Evolutionary conservation across 2,797 vertebrate genomes (phyloP), one percentile per base, ranked within the genome.

Genomic region (Sylvia borin): DNA sequence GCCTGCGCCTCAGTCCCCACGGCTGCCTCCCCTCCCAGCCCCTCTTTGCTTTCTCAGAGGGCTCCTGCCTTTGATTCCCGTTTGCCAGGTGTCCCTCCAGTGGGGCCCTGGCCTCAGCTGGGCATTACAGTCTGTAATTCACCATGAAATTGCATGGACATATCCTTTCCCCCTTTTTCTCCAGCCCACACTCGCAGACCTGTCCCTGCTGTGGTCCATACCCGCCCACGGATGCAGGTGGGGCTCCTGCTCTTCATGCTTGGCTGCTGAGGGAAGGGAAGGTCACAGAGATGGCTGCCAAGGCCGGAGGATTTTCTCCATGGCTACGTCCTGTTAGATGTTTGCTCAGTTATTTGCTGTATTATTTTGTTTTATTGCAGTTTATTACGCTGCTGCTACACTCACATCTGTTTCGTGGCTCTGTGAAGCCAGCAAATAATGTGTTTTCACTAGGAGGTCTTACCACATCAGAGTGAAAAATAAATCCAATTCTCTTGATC

Each of bases 401-500:
- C 43, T 93, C 74, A 9, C 77, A 58, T 88, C 94, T 85, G 75
- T 40, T 91, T 67, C 3, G 42, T 53, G 79, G 75, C 70, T 74
- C 45, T 65, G 40, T 45, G 75, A 58, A 93, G 70, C 42, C 70
- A 86, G 83, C 42, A 58, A 79, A 62, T 55, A 76, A 91, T 40
- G 42, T 40, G 16, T 90, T 95, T 93, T 85, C 91, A 83, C 57
- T 31, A 58, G 64, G 53, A 82, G 89, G 81, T 55, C 68, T 57
- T 77, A 74, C 72, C 72, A 72, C 55, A 68, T 43, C 21, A 3
- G 73, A 85, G 72, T 67, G 65, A 42, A 83, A 85, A 85, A 90
- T 90, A 92, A 93, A 93, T 71, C 36, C 29, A 66, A 31, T 88
- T 94, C 78, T 73, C 43, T 54, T 91, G 65, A 85, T 92, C 81